Percentiles rank a stretch among this genome's conserved stretches.
Evolutionary conservation across 30 jellyfish, hydroid and myxozoan genomes (phyloP).

Genomic region (Turritopsis rubra): DNA sequence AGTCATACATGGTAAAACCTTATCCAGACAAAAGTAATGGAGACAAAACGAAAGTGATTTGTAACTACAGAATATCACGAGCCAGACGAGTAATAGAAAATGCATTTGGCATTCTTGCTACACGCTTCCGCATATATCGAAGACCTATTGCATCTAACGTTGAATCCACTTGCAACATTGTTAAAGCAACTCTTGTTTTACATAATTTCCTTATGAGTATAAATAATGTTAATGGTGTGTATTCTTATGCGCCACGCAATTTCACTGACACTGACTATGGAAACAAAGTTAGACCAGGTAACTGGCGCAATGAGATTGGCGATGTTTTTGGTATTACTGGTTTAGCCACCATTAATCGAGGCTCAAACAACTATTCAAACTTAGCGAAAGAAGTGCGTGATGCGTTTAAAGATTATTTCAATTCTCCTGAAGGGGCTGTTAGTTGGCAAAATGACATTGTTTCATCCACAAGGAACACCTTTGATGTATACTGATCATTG

Average conservation of each 20-base stretch:
- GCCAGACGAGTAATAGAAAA: constrained; percentile 13
- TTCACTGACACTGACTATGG: not conserved
- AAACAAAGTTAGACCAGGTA: not conserved
- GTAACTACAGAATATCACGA: constrained; percentile 11
- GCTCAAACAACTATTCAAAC: constrained; percentile 6
- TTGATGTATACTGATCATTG: not conserved
- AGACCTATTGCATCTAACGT: not conserved
- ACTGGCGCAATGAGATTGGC: not conserved
- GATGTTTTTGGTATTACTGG: not conserved
- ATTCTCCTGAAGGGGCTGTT: constrained; percentile 10
- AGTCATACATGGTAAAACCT: constrained; percentile 1
- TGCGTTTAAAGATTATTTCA: constrained; percentile 1
- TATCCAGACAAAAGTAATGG: not conserved
- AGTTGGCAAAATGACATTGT: constrained; percentile 11
- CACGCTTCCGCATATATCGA: constrained; percentile 15
- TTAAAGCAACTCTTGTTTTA: not conserved
- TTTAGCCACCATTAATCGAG: not conserved
- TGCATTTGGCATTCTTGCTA: not conserved
- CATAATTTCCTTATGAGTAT: constrained; percentile 8
- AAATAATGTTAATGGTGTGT: not conserved
- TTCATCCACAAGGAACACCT: not conserved
- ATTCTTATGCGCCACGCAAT: not conserved
- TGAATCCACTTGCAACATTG: not conserved
- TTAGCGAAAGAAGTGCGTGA: constrained; percentile 14
- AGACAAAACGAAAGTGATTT: not conserved